Evolutionary conservation across 2,797 vertebrate genomes (phyloP).

Genomic region (Oryzias dopingdopingensis): DNA sequence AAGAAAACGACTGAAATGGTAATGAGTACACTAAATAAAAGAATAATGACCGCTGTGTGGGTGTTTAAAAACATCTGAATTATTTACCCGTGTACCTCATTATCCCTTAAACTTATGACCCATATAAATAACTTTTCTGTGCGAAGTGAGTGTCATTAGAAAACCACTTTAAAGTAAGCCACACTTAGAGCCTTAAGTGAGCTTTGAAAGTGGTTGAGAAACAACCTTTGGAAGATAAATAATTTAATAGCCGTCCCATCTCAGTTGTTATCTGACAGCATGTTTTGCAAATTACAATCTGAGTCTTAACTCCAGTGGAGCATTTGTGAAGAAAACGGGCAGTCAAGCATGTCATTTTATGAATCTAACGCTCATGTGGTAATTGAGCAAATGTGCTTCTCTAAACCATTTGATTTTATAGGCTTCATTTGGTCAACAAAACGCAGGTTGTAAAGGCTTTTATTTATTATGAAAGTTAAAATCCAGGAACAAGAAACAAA

Average conservation of each 20-base stretch:
- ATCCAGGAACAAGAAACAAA: conserved; percentile 13
- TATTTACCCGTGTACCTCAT: conserved; percentile 9
- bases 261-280: conserved; percentile 27
- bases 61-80: conserved; percentile 11
- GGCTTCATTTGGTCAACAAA: conserved; percentile 11
- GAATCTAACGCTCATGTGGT: conserved; percentile 13
- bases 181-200: conserved; percentile 20
- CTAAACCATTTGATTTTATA: conserved; percentile 15
- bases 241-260: conserved; percentile 25
- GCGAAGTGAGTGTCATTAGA: conserved; percentile 30
- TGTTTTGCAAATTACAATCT: conserved; percentile 10
- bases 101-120: conserved; percentile 16
- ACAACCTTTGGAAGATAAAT: conserved; percentile 26
- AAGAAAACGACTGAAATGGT: background rate
- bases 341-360: conserved; percentile 12
- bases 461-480: conserved; percentile 21
- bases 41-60: background rate
- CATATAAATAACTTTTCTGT: conserved; percentile 36
- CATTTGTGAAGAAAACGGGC: conserved; percentile 13
- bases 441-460: conserved; percentile 12
- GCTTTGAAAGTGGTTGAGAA: conserved; percentile 31
- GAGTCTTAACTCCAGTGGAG: conserved; percentile 9
- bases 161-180: conserved; percentile 32
- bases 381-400: conserved; percentile 12
- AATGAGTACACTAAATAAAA: background rate